phyloP scores from a whole-genome alignment of 2,113 vertebrate genomes.

The Mus pahari region DNA sequence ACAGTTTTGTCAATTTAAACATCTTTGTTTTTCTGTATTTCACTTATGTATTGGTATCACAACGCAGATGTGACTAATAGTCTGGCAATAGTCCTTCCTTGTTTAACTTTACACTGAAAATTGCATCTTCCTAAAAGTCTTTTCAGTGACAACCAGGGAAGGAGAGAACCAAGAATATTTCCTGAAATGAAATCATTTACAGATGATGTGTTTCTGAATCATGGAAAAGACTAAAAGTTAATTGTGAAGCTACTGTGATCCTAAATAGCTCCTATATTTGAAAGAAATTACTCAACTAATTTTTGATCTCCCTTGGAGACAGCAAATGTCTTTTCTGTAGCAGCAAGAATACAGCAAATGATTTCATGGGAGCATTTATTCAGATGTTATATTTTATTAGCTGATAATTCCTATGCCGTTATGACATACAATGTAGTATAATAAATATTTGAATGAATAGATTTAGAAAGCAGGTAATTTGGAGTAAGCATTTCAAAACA shows the following conservation, averaged over 20 bases:
- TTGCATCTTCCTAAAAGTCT: conserved; percentile 47
- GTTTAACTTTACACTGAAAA: conserved; percentile 67
- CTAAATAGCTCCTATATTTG: conserved; percentile 63
- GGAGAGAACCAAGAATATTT: conserved; percentile 57
- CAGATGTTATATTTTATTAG: conserved; percentile 65
- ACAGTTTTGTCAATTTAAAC: conserved; percentile 60
- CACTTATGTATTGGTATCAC: conserved; percentile 18
- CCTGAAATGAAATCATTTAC: conserved; percentile 62
- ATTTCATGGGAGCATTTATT: conserved; percentile 71
- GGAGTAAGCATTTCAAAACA: conserved; percentile 57
- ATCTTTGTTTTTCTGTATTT: conserved; percentile 64
- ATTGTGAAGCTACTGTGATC: conserved; percentile 63
- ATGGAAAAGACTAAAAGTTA: conserved; percentile 69
- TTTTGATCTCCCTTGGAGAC: conserved; percentile 66
- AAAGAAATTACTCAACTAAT: conserved; percentile 68
- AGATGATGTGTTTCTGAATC: conserved; percentile 68
- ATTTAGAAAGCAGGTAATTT: conserved; percentile 66
- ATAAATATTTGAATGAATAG: conserved; percentile 68
- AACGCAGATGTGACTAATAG: conserved; percentile 42
- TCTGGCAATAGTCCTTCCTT: conserved; percentile 57
- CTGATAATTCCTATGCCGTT: conserved; percentile 60
- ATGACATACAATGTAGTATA: conserved; percentile 48
- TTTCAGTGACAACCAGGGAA: conserved; percentile 43
- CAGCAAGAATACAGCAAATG: conserved; percentile 66
- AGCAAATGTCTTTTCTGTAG: conserved; percentile 63